Evolutionary conservation across 2,888 invertebrate genomes (phyloP).

Genomic region (Drosophila mulleri): DNA sequence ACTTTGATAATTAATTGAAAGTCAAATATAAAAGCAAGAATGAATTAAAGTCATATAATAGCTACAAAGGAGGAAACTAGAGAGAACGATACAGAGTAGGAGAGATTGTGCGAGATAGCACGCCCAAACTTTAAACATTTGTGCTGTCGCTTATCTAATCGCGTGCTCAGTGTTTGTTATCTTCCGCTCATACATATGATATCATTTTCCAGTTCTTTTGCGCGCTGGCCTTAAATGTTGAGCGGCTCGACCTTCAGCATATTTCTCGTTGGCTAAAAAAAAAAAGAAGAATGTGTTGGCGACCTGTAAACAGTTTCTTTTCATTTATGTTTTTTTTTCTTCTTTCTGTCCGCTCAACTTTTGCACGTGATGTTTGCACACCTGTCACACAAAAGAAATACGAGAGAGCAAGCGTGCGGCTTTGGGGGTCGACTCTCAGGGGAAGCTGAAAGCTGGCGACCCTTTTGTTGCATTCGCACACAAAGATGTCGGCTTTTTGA

Average conservation of each 20-base stretch:
- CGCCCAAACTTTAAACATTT: slow-evolving; percentile 43
- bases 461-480: slow-evolving; percentile 53
- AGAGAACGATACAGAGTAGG: neutral
- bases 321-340: slow-evolving; percentile 3
- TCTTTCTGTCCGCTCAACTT: slow-evolving; percentile 28
- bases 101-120: slow-evolving; percentile 4
- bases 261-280: slow-evolving; percentile 49
- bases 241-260: slow-evolving; percentile 70
- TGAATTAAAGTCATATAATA: slow-evolving; percentile 12
- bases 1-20: slow-evolving; percentile 61
- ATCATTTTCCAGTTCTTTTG: slow-evolving; percentile 58
- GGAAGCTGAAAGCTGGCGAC: slow-evolving; percentile 41
- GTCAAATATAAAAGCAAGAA: slow-evolving; percentile 40
- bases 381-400: slow-evolving; percentile 45
- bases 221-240: slow-evolving; percentile 45
- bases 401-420: neutral
- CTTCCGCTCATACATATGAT: slow-evolving; percentile 66
- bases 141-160: slow-evolving; percentile 62
- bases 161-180: slow-evolving; percentile 65
- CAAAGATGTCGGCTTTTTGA: slow-evolving; percentile 52
- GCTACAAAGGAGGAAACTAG: neutral
- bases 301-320: slow-evolving; percentile 28
- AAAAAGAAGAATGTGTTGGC: slow-evolving; percentile 20
- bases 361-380: slow-evolving; percentile 63
- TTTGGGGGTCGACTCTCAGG: slow-evolving; percentile 8